Conservation (phyloP, 2,113 vertebrate species). For the Mixornis gularis region DNA sequence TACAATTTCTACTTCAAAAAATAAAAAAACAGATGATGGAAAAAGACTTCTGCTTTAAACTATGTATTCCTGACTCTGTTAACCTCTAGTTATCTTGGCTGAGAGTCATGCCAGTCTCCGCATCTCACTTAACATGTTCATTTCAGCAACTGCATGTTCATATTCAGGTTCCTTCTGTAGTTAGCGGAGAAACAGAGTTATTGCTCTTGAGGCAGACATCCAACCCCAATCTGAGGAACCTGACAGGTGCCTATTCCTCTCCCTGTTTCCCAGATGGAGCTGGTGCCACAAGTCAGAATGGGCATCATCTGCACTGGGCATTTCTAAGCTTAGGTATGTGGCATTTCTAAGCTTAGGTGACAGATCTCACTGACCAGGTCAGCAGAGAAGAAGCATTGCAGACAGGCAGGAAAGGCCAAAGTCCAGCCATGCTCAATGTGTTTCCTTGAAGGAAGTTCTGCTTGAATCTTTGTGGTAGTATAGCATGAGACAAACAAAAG, state of each 20-base stretch:
- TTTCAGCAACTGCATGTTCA: background rate
- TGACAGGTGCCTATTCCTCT: background rate
- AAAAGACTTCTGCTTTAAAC: background rate
- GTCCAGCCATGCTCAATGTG: rapidly evolving
- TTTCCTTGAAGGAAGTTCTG: background rate
- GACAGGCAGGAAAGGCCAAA: background rate
- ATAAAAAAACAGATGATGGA: background rate
- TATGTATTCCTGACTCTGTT: background rate
- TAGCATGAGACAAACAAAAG: background rate
- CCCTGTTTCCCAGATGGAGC: background rate
- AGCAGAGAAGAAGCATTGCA: background rate
- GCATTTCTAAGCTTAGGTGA: background rate
- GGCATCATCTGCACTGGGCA: background rate
- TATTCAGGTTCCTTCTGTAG: background rate
- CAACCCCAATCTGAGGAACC: rapidly evolving
- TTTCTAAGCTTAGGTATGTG: background rate
- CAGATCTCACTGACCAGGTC: background rate
- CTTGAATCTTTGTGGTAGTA: background rate
- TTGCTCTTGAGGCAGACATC: background rate
- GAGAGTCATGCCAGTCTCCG: background rate
- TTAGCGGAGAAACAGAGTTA: background rate
- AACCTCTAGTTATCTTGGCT: background rate
- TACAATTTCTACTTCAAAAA: background rate
- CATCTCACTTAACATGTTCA: background rate
- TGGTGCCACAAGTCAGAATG: background rate